Percentiles rank a stretch among this genome's conserved stretches.
Conservation (phyloP, 2,113 vertebrate genomes). For the Dissostichus mawsoni region DNA sequence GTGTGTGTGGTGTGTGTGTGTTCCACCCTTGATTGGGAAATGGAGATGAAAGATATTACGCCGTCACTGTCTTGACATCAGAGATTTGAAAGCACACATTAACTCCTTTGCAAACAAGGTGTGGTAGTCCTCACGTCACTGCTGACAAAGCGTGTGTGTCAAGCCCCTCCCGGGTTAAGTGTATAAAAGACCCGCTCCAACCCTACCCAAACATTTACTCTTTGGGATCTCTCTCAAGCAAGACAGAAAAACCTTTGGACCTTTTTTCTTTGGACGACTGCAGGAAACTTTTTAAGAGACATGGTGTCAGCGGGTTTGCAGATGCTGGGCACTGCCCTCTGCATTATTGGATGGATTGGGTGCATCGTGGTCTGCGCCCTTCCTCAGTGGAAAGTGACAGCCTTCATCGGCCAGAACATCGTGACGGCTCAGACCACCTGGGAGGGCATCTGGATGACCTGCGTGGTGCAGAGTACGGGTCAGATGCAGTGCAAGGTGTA, state of each 20-base stretch:
- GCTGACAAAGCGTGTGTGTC: conserved; percentile 22
- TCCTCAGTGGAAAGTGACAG: conserved; percentile 93
- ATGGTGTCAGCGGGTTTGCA: conserved; percentile 93
- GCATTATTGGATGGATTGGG: conserved; percentile 91
- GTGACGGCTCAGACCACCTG: conserved; percentile 90
- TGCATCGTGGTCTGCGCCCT: conserved; percentile 86
- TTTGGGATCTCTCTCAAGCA: conserved; percentile 29
- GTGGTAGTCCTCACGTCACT: conserved; percentile 25
- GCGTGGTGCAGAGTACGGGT: conserved; percentile 94
- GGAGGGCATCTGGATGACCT: conserved; percentile 98
- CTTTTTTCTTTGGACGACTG: conserved; percentile 29
- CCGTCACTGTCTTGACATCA: not conserved
- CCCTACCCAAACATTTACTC: conserved; percentile 43
- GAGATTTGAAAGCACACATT: not conserved
- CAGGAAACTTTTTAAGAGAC: conserved; percentile 9
- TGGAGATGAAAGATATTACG: not conserved
- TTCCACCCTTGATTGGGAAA: conserved; percentile 1
- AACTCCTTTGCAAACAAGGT: not conserved
- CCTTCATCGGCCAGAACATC: conserved; percentile 90
- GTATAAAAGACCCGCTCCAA: conserved; percentile 71
- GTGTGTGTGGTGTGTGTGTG: not conserved
- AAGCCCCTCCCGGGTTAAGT: conserved; percentile 64
- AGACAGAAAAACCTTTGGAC: conserved; percentile 34
- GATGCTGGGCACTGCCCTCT: conserved; percentile 89
- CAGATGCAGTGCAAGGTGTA: conserved; percentile 97